Evolutionary conservation across 2,797 vertebrate species (phyloP).

Genomic region (Esox lucius): DNA sequence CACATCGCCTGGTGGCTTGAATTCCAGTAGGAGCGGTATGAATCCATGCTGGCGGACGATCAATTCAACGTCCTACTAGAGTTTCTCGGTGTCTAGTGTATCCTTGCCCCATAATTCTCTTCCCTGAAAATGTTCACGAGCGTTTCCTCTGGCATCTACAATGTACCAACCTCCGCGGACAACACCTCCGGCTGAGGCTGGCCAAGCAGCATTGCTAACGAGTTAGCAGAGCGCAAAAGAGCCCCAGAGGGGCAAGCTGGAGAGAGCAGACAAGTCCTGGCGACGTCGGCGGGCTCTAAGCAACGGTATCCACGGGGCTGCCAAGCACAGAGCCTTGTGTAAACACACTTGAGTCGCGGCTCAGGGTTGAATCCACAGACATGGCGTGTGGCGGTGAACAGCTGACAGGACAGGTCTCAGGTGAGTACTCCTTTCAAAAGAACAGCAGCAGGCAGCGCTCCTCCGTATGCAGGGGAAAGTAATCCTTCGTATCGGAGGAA

Average conservation of each 20-base stretch:
- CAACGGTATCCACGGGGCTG: conserved; percentile 69
- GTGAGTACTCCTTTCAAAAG: conserved; percentile 38
- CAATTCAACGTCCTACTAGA: too few relatives aligned
- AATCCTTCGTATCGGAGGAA: conserved; percentile 48
- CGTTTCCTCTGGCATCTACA: conserved; percentile 24
- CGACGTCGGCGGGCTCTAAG: conserved; percentile 50
- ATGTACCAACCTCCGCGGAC: conserved; percentile 25
- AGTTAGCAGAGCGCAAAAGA: not conserved
- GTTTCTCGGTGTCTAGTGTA: not conserved
- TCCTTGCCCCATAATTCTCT: not conserved
- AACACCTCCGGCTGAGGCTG: conserved; percentile 7
- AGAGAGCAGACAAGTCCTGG: conserved; percentile 32
- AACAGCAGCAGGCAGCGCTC: not conserved
- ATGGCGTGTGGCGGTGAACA: conserved; percentile 39
- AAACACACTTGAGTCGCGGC: conserved; percentile 54
- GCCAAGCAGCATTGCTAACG: not conserved
- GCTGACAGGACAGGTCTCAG: conserved; percentile 38
- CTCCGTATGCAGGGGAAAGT: conserved; percentile 21
- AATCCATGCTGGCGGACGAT: conserved; percentile 80
- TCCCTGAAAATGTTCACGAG: not conserved
- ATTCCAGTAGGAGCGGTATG: conserved; percentile 82
- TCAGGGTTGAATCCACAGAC: conserved; percentile 53
- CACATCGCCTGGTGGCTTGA: conserved; percentile 73
- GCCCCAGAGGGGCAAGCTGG: conserved; percentile 40
- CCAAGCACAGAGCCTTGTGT: conserved; percentile 49